phyloP scores from a whole-genome alignment of 1,140 invertebrate species.

The Hirudo medicinalis region DNA sequence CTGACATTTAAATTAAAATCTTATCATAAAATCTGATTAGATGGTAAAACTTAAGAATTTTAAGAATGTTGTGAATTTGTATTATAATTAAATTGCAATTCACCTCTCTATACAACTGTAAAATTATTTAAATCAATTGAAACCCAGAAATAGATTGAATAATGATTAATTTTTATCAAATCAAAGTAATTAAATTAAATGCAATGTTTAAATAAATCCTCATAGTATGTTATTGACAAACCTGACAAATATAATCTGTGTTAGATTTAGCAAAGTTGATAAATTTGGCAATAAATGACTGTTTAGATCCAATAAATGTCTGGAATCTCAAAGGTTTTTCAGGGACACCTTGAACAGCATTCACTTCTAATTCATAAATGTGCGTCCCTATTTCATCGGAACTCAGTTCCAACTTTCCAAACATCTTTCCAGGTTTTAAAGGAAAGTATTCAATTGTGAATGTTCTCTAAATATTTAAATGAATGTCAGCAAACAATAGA shows the following conservation, averaged over 20 bases:
- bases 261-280: conserved; percentile 41
- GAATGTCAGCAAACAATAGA: no score
- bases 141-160: no score
- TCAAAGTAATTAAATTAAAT: no score
- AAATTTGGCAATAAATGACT: conserved; percentile 36
- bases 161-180: no score
- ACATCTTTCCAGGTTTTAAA: conserved; percentile 34
- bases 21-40: not conserved
- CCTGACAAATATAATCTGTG: conserved; percentile 41
- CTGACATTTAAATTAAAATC: conserved; percentile 26
- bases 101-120: not conserved
- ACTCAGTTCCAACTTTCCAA: conserved; percentile 35
- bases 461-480: conserved; percentile 28
- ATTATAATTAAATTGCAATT: not conserved
- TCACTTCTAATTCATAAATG: conserved; percentile 38
- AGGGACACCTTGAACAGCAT: conserved; percentile 33
- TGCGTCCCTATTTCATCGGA: conserved; percentile 38
- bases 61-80: not conserved
- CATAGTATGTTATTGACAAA: conserved; percentile 21
- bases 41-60: not conserved
- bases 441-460: conserved; percentile 41
- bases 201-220: no score
- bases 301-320: conserved; percentile 34
- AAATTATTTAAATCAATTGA: not conserved
- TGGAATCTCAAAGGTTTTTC: conserved; percentile 39